A percentile compares a stretch with the other conserved stretches of the same genome.
Evolutionary conservation across 1,140 invertebrate genomes (phyloP).

Genomic region (Thalassaphorura encarpata): DNA sequence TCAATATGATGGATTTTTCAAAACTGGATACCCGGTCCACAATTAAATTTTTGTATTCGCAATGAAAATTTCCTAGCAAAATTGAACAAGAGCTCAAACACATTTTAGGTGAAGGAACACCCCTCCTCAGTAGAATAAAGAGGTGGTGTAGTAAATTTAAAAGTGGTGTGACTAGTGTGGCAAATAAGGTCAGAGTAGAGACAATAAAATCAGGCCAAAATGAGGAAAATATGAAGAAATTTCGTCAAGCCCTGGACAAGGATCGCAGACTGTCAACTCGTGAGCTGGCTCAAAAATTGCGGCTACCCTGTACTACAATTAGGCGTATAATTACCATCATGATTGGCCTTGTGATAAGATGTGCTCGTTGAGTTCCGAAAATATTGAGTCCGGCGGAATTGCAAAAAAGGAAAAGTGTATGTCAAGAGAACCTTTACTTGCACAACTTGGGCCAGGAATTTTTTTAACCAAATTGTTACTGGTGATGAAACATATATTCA

Average conservation of each 20-base stretch:
- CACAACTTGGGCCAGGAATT: background rate
- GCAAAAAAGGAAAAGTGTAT: background rate
- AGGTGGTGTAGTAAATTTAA: background rate
- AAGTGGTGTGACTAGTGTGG: background rate
- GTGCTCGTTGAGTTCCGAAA: background rate
- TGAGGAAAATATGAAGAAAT: background rate
- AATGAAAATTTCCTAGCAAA: background rate
- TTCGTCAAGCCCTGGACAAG: background rate
- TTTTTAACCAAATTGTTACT: constrained; percentile 1
- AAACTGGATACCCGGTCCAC: background rate
- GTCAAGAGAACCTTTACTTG: background rate
- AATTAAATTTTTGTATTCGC: background rate
- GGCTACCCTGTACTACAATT: background rate
- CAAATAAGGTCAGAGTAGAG: background rate
- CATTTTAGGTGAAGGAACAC: background rate
- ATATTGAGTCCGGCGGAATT: background rate
- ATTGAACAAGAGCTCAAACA: background rate
- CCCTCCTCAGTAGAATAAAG: background rate
- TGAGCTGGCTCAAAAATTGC: background rate
- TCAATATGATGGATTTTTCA: background rate
- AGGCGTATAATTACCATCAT: background rate
- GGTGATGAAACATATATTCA: constrained; percentile 7
- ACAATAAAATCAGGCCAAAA: background rate
- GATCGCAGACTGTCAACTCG: background rate
- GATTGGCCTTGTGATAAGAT: background rate